Conservation (phyloP, 2,113 vertebrate species). For the Platysternon megacephalum region DNA sequence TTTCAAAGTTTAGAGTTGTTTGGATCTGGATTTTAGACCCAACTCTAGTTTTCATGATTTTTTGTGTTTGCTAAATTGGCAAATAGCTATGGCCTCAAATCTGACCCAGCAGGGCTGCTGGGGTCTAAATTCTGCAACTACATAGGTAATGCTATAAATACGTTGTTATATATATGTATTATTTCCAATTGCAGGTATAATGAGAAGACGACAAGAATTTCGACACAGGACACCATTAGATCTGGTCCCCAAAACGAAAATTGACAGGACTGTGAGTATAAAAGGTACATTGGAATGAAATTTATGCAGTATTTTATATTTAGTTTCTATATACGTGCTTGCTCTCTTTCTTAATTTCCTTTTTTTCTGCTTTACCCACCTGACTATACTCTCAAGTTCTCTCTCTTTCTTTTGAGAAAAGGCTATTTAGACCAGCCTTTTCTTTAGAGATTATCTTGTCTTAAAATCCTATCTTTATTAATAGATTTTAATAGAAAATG, state of each 20-base stretch:
- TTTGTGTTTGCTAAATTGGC: not conserved
- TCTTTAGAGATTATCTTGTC: not conserved
- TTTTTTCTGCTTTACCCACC: not conserved
- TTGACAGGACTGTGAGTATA: conserved; percentile 84
- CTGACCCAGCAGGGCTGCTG: not conserved
- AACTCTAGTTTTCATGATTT: not conserved
- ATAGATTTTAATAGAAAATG: accelerated
- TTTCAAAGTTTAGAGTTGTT: not conserved
- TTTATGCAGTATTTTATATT: not conserved
- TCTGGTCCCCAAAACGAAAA: conserved; percentile 86
- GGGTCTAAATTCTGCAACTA: not conserved
- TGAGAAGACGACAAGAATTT: conserved; percentile 80
- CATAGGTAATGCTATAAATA: not conserved
- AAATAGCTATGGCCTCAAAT: not conserved
- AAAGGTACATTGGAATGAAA: conserved; percentile 80
- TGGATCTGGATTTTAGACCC: not conserved
- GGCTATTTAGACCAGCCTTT: not conserved
- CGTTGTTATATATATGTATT: not conserved
- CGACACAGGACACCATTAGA: conserved; percentile 81
- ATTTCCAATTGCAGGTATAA: conserved; percentile 71
- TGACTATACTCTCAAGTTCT: not conserved
- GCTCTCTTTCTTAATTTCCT: conserved; percentile 6
- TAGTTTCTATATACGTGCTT: not conserved
- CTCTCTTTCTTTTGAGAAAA: not conserved
- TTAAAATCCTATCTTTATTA: not conserved